These are phyloP conservation scores for Pelecanoides urinatrix DNA, from an alignment of 2,113 vertebrate genomes.

Conservation along the genomic window DNA sequence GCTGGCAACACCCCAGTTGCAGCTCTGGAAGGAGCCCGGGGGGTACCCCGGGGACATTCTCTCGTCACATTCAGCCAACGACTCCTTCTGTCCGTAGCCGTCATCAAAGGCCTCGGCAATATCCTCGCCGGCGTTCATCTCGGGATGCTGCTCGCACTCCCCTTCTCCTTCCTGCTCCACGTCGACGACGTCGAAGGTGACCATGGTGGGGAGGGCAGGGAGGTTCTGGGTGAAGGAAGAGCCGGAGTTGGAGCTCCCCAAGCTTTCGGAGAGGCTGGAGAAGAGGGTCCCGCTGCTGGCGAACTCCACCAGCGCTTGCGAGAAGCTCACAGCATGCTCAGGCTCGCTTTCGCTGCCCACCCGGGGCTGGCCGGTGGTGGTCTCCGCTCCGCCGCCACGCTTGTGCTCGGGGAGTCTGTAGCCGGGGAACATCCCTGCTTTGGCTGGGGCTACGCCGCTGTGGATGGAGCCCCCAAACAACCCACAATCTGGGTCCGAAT, in stretches of 20 bases:
- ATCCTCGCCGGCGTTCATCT: slow-evolving; percentile 86
- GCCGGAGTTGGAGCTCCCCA: slow-evolving; percentile 79
- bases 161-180: slow-evolving; percentile 95
- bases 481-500: slow-evolving; percentile 48
- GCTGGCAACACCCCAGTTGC: slow-evolving; percentile 88
- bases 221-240: slow-evolving; percentile 88
- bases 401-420: background rate
- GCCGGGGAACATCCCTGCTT: slow-evolving; percentile 39
- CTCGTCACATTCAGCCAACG: slow-evolving; percentile 85
- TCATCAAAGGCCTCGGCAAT: slow-evolving; percentile 87
- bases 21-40: slow-evolving; percentile 75
- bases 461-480: slow-evolving; percentile 53
- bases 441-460: background rate
- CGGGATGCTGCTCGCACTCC: slow-evolving; percentile 88
- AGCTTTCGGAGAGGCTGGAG: slow-evolving; percentile 79
- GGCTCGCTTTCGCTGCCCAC: slow-evolving; percentile 64
- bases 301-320: slow-evolving; percentile 91
- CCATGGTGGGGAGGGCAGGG: slow-evolving; percentile 90
- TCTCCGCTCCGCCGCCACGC: rapidly evolving
- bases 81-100: slow-evolving; percentile 86
- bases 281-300: slow-evolving; percentile 86
- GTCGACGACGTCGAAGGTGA: slow-evolving; percentile 94
- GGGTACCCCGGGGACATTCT: slow-evolving; percentile 78
- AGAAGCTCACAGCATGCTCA: slow-evolving; percentile 88
- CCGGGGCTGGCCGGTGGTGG: background rate